Conservation (phyloP, 2,113 vertebrate genomes). For the Syrrhaptes paradoxus region DNA sequence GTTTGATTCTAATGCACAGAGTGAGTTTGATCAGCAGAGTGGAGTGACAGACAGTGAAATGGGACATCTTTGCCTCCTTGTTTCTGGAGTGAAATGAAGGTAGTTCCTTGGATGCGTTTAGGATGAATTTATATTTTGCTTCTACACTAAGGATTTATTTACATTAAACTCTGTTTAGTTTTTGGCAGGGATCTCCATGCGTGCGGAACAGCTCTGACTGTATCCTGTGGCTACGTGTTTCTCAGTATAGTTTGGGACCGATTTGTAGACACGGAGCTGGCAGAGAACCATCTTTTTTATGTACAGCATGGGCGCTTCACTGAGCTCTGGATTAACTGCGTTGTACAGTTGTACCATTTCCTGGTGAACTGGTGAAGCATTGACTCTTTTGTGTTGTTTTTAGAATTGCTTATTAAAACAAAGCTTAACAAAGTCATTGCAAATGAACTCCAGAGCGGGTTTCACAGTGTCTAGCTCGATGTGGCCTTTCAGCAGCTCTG, state of each 20-base stretch:
- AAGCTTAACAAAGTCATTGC: not conserved
- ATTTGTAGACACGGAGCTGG: not conserved
- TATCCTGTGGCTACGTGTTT: not conserved
- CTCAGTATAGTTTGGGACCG: not conserved
- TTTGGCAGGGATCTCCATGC: not conserved
- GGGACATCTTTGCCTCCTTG: not conserved
- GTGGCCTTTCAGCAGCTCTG: not conserved
- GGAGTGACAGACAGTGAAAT: not conserved
- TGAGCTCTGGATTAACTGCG: not conserved
- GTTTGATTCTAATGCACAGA: not conserved
- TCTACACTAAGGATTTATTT: not conserved
- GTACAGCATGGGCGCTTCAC: not conserved
- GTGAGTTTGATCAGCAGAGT: not conserved
- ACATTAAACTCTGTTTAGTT: not conserved
- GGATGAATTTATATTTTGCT: not conserved
- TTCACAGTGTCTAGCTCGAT: rapidly evolving
- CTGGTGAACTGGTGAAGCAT: not conserved
- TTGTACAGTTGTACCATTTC: not conserved
- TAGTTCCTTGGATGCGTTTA: not conserved
- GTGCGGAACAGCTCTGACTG: not conserved
- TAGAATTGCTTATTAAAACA: not conserved
- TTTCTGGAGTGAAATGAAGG: not conserved
- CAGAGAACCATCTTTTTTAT: not conserved
- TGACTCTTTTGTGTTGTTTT: not conserved
- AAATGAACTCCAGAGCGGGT: not conserved